Evolutionary conservation across 2,797 vertebrate species (phyloP).

Genomic region (Setipinna tenuifilis): DNA sequence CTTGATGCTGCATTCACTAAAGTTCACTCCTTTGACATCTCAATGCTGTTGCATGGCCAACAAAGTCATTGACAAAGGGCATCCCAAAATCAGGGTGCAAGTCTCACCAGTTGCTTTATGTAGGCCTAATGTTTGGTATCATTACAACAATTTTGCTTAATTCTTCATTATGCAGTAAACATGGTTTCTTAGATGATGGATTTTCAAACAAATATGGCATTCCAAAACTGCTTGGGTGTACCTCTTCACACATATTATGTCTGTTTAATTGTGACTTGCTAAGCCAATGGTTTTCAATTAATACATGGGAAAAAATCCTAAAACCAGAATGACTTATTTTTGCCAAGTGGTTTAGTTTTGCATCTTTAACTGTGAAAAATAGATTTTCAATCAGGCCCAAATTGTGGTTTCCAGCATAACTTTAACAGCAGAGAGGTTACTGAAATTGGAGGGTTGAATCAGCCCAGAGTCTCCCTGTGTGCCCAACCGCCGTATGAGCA

Average conservation of each 20-base stretch:
- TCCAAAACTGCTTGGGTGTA: not conserved
- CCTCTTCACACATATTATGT: not conserved
- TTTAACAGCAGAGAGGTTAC: not conserved
- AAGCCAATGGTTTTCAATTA: not conserved
- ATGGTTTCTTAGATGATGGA: not conserved
- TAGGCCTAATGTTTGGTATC: not conserved
- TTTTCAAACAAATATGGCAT: not conserved
- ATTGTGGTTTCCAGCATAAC: not conserved
- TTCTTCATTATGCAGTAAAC: not conserved
- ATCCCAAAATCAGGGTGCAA: not conserved
- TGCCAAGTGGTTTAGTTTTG: not conserved
- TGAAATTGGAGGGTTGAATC: not conserved
- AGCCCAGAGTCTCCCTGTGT: not conserved
- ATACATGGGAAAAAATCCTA: not conserved
- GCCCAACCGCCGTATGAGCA: not conserved
- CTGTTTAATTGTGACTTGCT: conserved; percentile 8
- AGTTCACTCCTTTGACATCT: not conserved
- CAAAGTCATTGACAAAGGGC: not conserved
- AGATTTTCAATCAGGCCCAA: not conserved
- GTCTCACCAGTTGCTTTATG: not conserved
- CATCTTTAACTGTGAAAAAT: not conserved
- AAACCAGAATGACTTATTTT: not conserved
- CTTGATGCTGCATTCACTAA: not conserved
- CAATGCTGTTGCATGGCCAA: not conserved
- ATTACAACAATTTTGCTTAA: not conserved